Evolutionary conservation across 1,140 invertebrate species (phyloP).

Genomic region (Listronotus oregonensis): DNA sequence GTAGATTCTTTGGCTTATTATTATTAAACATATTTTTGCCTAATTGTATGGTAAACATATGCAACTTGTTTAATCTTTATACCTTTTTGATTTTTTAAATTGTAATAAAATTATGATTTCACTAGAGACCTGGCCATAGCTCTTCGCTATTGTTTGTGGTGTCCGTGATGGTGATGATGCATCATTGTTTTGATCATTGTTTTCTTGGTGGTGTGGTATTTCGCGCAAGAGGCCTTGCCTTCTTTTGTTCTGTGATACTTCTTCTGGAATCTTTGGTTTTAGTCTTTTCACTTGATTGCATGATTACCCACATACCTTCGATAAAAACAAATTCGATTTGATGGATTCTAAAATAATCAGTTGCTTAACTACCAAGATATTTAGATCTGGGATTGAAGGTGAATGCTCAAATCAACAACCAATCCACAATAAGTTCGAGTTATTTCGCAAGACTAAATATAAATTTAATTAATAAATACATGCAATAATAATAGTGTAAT

Average conservation of each 20-base stretch:
- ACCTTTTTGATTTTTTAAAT: no score
- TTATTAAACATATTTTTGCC: no score
- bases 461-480: not conserved
- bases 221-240: conserved; percentile 11
- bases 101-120: not conserved
- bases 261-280: conserved; percentile 5
- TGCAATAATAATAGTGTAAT: conserved; percentile 3
- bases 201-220: conserved; percentile 12
- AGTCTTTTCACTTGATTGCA: not conserved
- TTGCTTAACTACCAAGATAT: conserved; percentile 1
- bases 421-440: not conserved
- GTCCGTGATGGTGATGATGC: not conserved
- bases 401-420: conserved; percentile 1
- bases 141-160: conserved; percentile 2
- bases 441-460: conserved; percentile 5
- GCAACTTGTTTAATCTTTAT: no score
- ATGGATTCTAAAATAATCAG: not conserved
- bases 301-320: not conserved
- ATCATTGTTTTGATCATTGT: conserved; percentile 6
- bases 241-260: conserved; percentile 13
- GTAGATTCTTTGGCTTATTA: no score
- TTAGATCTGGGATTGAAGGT: not conserved
- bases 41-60: no score
- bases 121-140: not conserved
- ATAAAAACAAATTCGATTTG: no score